These are phyloP conservation scores for Rhagoletis zephyria DNA, from an alignment of 1,140 invertebrate species.

Conservation along the genomic window DNA sequence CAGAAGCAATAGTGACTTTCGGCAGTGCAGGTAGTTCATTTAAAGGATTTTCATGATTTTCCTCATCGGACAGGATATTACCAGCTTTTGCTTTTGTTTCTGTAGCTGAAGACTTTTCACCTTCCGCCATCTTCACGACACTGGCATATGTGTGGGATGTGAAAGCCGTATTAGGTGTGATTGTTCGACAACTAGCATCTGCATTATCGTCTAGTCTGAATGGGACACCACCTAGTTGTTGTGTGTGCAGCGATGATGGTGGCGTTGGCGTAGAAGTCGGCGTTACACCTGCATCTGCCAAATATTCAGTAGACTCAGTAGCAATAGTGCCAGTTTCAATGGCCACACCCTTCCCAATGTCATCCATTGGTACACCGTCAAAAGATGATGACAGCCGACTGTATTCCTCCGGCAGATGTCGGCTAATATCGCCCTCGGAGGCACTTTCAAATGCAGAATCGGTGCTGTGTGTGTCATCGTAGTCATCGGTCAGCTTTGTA, in stretches of 20 bases:
- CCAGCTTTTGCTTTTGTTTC: not conserved
- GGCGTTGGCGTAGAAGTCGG: slow-evolving; percentile 58
- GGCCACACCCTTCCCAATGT: slow-evolving; percentile 65
- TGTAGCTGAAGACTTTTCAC: not conserved
- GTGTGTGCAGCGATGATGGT: slow-evolving; percentile 54
- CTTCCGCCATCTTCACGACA: not conserved
- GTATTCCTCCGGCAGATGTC: slow-evolving; percentile 70
- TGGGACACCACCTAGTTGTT: not conserved
- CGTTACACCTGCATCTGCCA: slow-evolving; percentile 60
- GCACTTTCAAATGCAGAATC: slow-evolving; percentile 71
- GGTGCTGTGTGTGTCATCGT: slow-evolving; percentile 71
- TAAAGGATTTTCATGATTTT: not conserved
- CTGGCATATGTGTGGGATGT: not conserved
- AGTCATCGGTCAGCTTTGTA: slow-evolving; percentile 64
- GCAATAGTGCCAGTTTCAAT: slow-evolving; percentile 71
- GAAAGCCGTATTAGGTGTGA: slow-evolving; percentile 4
- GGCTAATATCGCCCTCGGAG: slow-evolving; percentile 70
- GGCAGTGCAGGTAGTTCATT: slow-evolving; percentile 54
- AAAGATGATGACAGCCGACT: slow-evolving; percentile 67
- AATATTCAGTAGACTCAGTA: slow-evolving; percentile 69
- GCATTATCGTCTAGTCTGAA: not conserved
- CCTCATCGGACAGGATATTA: not conserved
- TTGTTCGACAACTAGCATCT: slow-evolving; percentile 30
- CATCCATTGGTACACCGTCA: slow-evolving; percentile 67
- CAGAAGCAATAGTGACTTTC: slow-evolving; percentile 67